Evolutionary conservation across 2,888 invertebrate species (phyloP), one percentile per base, ranked within the genome.

Genomic region (Stratiomys singularior): DNA sequence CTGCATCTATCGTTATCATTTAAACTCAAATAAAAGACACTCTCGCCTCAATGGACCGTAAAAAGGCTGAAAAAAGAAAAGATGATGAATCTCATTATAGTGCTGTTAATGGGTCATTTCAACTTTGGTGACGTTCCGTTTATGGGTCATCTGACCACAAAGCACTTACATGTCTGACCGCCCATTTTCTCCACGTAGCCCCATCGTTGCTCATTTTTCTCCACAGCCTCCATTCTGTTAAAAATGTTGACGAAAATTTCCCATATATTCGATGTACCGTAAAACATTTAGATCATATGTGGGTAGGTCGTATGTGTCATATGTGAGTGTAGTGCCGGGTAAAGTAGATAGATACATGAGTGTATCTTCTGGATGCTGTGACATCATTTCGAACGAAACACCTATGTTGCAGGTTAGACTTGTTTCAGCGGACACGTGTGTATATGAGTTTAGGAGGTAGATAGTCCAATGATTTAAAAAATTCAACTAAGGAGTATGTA

Each of bases 41-140:
- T 47, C 47, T 71, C 37, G 71, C 15, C 52, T 60, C 58, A 60
- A 30, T 58, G 37, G 60, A 37, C 58, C 74, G 23, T 58, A 72
- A 72, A 72, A 30, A 23, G 58, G 3, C 28, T 52, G 9, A 25
- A 23, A 9, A 27, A 72, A 72, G 56, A 72, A 44, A 37, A 30
- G 11, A 30, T 44, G 74, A 60, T 37, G 60, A 74, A 74, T 72
- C 56, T 30, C 72, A 72, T 72, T 58, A 74, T 58, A 30, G 58
- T 72, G 44, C 25, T 23, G 23, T 28, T 30, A 60, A 58, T 58
- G 37, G 30, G 60, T 58, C 37, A 21, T 56, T 56, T 72, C 7
- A 47, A 69, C 25, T 47, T 56, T 52, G 27, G 28, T 52, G 52
- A 9, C 9, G 37, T 37, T 37, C 37, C 37, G 37, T 37, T 37